Evolutionary conservation across 2,888 invertebrate genomes (phyloP), one percentile per base, ranked within the genome.

Genomic region (Chrysotoxum bicinctum): DNA sequence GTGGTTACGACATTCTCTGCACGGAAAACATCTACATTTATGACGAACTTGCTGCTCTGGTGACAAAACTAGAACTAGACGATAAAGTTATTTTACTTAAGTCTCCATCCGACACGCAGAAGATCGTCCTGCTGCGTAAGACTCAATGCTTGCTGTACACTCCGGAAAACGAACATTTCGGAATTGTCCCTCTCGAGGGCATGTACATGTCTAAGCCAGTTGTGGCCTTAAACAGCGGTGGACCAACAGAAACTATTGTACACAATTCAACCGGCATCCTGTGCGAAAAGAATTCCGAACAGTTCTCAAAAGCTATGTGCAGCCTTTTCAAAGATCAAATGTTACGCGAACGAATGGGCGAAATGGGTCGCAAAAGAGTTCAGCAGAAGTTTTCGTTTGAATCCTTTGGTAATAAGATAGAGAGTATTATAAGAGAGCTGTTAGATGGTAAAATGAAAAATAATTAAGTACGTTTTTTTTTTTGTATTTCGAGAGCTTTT

Each of bases 131-230:
- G 21, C 93, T 99, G n/a, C 93, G 94, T 40, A 92, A 94, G 75
- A 96, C 97, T 88, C 94, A 95, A 72, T 96, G 97, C 87, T 92
- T 99, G 21, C 90, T 99, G 23, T 99, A 99, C 90, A 99, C 99
- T 8, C 99, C 99, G 1, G 95, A 96, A 3, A 97, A 97, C 90
- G 99, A 99, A 91, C 99, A 99, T 93, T 99, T 99, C 93, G 99
- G 99, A 6, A 99, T 99, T 89, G 99, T 99, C 9, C 99, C 99
- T 0, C 93, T 99, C 70, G 99, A 99, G 93, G 98, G 99, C 0
- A 99, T 99, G 99, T 97, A 97, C 90, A 95, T 96, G 90, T 93
- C 94, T 4, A 97, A 97, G 89, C 98, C 99, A 5, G 98, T 99
- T 0, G 95, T 99, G 87, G 99, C 99, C 0, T 96, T 97, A 0